Percentiles rank a stretch among this genome's conserved stretches.
Evolutionary conservation across 1,140 invertebrate genomes (phyloP).

Genomic region (Drosophila tani): DNA sequence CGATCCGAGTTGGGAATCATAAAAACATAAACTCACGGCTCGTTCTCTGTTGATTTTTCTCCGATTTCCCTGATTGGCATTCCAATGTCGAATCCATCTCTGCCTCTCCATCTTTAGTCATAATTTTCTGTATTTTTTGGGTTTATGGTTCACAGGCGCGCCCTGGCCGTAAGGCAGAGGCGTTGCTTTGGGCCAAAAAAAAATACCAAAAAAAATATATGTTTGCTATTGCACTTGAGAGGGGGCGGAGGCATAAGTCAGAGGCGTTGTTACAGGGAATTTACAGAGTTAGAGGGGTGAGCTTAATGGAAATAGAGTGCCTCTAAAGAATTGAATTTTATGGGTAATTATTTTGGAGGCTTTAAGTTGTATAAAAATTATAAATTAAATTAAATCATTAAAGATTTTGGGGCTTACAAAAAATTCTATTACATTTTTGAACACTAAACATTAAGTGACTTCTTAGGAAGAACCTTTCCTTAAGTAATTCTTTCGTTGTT

Average conservation of each 20-base stretch:
- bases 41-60: constrained; percentile 24
- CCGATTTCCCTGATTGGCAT: constrained; percentile 44
- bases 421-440: too few relatives aligned
- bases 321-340: background rate
- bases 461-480: background rate
- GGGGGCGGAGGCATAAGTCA: constrained; percentile 11
- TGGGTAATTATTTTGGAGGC: too few relatives aligned
- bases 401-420: background rate
- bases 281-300: background rate
- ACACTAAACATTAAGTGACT: background rate
- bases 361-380: background rate
- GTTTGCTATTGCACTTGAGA: constrained; percentile 56
- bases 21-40: constrained; percentile 17
- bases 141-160: constrained; percentile 28
- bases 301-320: too few relatives aligned
- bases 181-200: constrained; percentile 16
- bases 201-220: background rate
- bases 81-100: constrained; percentile 50
- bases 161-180: constrained; percentile 26
- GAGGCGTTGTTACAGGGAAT: constrained; percentile 17
- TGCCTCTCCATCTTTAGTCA: constrained; percentile 27
- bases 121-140: constrained; percentile 26
- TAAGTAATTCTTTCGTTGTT: background rate
- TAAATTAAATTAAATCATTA: too few relatives aligned
- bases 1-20: constrained; percentile 25